Conservation (phyloP, 2,113 vertebrate genomes). For the Peucedramus taeniatus region DNA sequence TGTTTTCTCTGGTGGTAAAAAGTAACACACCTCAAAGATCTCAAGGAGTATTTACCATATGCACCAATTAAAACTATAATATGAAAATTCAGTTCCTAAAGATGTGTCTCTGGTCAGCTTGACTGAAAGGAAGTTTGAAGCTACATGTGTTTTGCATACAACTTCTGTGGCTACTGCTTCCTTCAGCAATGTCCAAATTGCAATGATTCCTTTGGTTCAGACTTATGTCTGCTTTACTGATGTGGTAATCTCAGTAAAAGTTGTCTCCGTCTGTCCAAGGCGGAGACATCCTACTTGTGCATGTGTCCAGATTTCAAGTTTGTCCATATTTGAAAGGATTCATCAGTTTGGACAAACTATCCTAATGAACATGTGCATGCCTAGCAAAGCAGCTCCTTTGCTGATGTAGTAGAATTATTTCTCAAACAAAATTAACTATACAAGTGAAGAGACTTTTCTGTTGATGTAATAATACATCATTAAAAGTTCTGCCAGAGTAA, state of each 20-base stretch:
- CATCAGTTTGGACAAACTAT: background rate
- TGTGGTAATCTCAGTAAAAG: background rate
- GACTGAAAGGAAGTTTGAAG: background rate
- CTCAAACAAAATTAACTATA: background rate
- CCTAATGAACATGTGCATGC: background rate
- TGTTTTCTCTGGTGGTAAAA: background rate
- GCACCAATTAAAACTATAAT: constrained; percentile 55
- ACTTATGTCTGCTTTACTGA: background rate
- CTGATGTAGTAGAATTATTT: background rate
- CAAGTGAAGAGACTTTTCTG: background rate
- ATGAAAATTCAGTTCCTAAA: background rate
- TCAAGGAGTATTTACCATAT: constrained; percentile 24
- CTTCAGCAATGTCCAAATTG: background rate
- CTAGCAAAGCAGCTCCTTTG: background rate
- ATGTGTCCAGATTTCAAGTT: constrained; percentile 1
- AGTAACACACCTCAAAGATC: constrained; percentile 17
- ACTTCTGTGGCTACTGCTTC: background rate
- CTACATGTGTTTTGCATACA: background rate
- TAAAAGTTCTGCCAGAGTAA: constrained; percentile 12
- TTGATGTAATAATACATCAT: background rate
- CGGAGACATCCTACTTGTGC: background rate
- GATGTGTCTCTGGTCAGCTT: background rate
- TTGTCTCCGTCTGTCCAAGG: background rate
- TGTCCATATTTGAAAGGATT: background rate
- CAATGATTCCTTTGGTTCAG: background rate